Percentiles rank a stretch among this genome's conserved stretches.
These are phyloP conservation scores for Lates calcarifer DNA, from an alignment of 2,113 vertebrate species.

Conservation along the genomic window DNA sequence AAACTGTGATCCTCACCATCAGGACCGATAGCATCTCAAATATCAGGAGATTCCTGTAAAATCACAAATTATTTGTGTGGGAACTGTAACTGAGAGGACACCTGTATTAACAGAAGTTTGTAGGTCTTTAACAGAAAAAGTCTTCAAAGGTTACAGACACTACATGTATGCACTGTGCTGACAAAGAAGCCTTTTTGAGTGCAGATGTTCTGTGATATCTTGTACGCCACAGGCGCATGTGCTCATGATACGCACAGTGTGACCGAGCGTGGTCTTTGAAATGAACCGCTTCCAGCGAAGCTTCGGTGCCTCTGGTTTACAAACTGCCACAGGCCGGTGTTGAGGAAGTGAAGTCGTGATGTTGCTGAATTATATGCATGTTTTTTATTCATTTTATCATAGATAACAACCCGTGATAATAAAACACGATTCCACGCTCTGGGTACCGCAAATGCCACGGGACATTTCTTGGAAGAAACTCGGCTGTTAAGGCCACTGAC, in stretches of 20 bases:
- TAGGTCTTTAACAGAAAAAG: neutral
- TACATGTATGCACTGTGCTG: neutral
- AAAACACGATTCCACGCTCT: neutral
- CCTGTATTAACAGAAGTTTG: too few species aligned
- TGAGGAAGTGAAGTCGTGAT: neutral
- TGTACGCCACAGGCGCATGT: neutral
- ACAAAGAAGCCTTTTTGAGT: neutral
- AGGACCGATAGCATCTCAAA: neutral
- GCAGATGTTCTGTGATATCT: slow-evolving; percentile 17
- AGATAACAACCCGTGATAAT: slow-evolving; percentile 11
- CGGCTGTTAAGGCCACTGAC: neutral
- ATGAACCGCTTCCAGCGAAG: slow-evolving; percentile 9
- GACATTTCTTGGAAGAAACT: slow-evolving; percentile 9
- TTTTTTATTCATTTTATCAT: slow-evolving; percentile 7
- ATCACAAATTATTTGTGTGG: neutral
- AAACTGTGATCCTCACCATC: neutral
- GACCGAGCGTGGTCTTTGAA: slow-evolving; percentile 11
- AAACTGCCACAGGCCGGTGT: neutral
- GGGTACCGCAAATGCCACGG: neutral
- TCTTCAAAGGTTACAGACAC: neutral
- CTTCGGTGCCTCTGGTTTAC: neutral
- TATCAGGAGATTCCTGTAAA: too few species aligned
- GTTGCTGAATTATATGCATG: slow-evolving; percentile 3
- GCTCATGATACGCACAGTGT: slow-evolving; percentile 46
- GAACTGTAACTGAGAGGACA: neutral